These are phyloP conservation scores for Ormyrus rosae DNA, from an alignment of 2,888 invertebrate genomes.

Conservation along the genomic window DNA sequence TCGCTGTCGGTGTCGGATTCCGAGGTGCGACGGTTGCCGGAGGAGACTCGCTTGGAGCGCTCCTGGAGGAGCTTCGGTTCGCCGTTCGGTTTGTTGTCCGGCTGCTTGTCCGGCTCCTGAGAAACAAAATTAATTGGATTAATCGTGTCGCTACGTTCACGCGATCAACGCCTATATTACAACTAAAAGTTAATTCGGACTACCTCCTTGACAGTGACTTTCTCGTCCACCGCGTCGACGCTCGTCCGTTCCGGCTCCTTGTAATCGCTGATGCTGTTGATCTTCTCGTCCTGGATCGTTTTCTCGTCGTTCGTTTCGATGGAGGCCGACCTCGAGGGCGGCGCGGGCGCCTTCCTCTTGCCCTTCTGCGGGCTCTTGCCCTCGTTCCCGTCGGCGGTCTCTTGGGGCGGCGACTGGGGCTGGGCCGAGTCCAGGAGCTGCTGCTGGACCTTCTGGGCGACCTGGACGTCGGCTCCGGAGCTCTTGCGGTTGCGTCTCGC, in stretches of 20 bases:
- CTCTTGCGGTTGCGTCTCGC: constrained; percentile 83
- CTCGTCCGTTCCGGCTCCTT: constrained; percentile 22
- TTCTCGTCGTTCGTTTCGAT: constrained; percentile 68
- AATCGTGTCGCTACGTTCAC: not conserved
- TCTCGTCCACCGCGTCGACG: constrained; percentile 50
- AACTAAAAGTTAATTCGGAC: not conserved
- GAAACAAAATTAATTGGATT: not conserved
- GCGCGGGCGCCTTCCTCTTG: constrained; percentile 86
- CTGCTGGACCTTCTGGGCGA: constrained; percentile 14
- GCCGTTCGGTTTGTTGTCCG: constrained; percentile 47
- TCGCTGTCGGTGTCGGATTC: constrained; percentile 78
- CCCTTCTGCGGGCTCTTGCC: constrained; percentile 78
- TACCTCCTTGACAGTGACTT: not conserved
- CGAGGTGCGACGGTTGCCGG: constrained; percentile 67
- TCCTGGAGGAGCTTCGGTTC: constrained; percentile 36
- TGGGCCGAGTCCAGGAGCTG: constrained; percentile 52
- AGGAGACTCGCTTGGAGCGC: constrained; percentile 30
- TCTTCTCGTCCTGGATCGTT: constrained; percentile 61
- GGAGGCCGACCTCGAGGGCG: constrained; percentile 75
- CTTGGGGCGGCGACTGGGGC: constrained; percentile 59
- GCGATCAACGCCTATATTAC: no score
- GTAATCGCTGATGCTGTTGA: constrained; percentile 46
- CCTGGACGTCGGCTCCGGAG: constrained; percentile 28
- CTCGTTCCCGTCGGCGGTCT: constrained; percentile 75
- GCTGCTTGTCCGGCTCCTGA: constrained; percentile 3